These are phyloP conservation scores for Ceraclea dissimilis DNA, from an alignment of 2,888 invertebrate genomes.

Conservation along the genomic window DNA sequence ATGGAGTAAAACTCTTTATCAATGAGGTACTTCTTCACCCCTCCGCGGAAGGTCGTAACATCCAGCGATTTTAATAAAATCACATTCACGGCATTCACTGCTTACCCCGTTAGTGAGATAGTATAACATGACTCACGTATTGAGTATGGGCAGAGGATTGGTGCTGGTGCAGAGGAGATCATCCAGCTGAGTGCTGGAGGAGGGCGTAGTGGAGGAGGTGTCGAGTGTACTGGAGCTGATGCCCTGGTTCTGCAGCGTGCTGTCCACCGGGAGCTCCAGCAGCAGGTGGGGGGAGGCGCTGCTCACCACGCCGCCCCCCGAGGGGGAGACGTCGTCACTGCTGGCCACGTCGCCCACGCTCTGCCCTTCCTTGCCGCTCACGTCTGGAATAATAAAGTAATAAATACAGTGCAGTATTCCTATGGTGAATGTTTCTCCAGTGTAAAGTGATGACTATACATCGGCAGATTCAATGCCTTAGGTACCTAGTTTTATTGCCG, in stretches of 20 bases:
- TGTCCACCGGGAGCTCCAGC: background rate
- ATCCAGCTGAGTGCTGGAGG: slow-evolving; percentile 27
- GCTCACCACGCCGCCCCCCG: slow-evolving; percentile 36
- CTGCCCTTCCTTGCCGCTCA: slow-evolving; percentile 27
- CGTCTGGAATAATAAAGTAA: background rate
- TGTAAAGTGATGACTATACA: no score
- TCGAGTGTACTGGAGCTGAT: slow-evolving; percentile 43
- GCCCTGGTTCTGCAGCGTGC: slow-evolving; percentile 36
- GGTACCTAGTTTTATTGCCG: no score
- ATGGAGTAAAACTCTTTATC: no score
- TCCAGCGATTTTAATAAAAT: no score
- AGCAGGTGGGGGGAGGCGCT: slow-evolving; percentile 34
- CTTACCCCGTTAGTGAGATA: no score
- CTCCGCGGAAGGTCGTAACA: no score
- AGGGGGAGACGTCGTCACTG: slow-evolving; percentile 42
- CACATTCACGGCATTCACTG: no score
- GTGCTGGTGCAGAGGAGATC: slow-evolving; percentile 26
- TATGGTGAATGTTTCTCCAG: no score
- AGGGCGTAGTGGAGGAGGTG: slow-evolving; percentile 25
- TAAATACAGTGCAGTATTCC: background rate
- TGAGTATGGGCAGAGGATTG: slow-evolving; percentile 29
- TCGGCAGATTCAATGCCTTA: no score
- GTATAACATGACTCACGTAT: slow-evolving; percentile 5
- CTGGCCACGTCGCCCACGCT: slow-evolving; percentile 41
- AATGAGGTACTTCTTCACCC: no score